Percentiles rank a stretch among this genome's conserved stretches.
Evolutionary conservation across 1,140 invertebrate genomes (phyloP).

Genomic region (Papilio machaon): DNA sequence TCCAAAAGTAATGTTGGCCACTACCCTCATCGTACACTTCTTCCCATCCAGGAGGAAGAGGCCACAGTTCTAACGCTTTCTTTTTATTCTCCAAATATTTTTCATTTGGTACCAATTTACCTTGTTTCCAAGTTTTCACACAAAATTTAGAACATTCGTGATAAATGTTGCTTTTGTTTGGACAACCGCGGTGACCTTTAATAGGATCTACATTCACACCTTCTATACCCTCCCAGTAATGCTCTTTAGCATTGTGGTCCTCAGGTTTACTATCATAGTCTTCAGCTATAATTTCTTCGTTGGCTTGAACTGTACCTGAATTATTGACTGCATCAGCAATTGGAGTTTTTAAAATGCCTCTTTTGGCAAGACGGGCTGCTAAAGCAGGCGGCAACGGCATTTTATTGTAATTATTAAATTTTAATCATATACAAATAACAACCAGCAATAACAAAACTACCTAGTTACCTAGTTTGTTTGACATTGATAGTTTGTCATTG

Average conservation of each 20-base stretch:
- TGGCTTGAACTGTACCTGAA: conserved; percentile 79
- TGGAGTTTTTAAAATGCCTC: conserved; percentile 86
- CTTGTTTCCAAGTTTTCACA: conserved; percentile 92
- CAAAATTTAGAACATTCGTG: conserved; percentile 96
- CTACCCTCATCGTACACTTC: conserved; percentile 96
- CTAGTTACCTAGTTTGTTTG: not conserved
- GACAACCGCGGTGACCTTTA: conserved; percentile 90
- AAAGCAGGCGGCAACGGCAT: conserved; percentile 95
- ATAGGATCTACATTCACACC: conserved; percentile 83
- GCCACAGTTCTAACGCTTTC: conserved; percentile 93
- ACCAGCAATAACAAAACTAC: not conserved
- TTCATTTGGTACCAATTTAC: conserved; percentile 87
- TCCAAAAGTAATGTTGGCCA: conserved; percentile 97
- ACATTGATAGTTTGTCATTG: not conserved
- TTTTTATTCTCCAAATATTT: conserved; percentile 89
- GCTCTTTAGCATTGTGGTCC: conserved; percentile 64
- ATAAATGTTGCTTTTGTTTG: conserved; percentile 97
- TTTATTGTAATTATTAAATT: conserved; percentile 20
- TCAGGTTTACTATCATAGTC: conserved; percentile 87
- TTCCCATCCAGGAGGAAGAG: conserved; percentile 95
- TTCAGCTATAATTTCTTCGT: conserved; percentile 94
- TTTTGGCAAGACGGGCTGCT: conserved; percentile 91
- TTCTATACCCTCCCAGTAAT: conserved; percentile 80
- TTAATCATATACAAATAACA: not conserved
- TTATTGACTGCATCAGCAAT: conserved; percentile 63